Conservation (phyloP, 2,113 vertebrate species). For the Physeter macrocephalus region DNA sequence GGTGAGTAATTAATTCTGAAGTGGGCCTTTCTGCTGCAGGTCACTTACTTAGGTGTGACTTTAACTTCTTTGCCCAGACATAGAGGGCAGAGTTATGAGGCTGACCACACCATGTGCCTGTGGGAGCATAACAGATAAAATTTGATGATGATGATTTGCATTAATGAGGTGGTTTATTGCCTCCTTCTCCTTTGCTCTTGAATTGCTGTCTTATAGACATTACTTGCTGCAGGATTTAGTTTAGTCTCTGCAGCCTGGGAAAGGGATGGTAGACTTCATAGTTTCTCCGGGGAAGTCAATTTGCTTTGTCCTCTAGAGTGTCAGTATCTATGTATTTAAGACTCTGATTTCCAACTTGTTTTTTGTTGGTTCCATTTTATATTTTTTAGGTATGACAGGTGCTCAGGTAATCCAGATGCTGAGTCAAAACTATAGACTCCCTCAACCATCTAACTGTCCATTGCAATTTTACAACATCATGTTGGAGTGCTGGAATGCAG, state of each 20-base stretch:
- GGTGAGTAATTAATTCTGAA: constrained; percentile 81
- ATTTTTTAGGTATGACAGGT: constrained; percentile 84
- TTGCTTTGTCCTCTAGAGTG: neutral
- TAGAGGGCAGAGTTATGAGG: constrained; percentile 48
- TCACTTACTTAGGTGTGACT: constrained; percentile 54
- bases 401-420: constrained; percentile 86
- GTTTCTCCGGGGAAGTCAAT: neutral
- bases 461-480: constrained; percentile 86
- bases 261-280: neutral
- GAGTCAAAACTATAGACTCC: constrained; percentile 86
- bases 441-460: constrained; percentile 83
- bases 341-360: neutral
- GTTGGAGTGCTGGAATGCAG: constrained; percentile 87
- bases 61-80: constrained; percentile 35
- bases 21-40: constrained; percentile 39
- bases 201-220: constrained; percentile 15
- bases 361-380: neutral
- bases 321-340: neutral
- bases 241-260: constrained; percentile 7
- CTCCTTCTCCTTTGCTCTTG: constrained; percentile 45
- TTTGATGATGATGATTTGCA: constrained; percentile 56
- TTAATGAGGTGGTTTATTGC: constrained; percentile 64
- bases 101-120: neutral
- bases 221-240: constrained; percentile 17
- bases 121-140: constrained; percentile 51